Base-by-base conservation (phyloP, 1,140 invertebrate species). In the Drosophila seguyi region DNA sequence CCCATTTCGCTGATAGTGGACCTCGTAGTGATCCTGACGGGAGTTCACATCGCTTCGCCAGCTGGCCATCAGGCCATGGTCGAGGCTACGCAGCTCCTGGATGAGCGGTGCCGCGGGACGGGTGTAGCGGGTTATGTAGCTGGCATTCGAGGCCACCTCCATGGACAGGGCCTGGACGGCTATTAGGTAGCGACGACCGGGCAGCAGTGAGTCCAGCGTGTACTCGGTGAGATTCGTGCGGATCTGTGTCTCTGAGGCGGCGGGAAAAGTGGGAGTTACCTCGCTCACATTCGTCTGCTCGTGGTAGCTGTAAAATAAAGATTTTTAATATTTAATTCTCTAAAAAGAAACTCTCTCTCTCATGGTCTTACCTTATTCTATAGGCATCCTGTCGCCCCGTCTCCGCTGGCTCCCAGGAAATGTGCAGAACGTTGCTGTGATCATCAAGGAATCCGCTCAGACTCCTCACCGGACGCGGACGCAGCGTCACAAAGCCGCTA, bases 31-130 rank as follows among this genome's bases (percentile, higher is more conserved):
- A 86, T 98, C 97, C 93, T 99, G 97, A n/a, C 95, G 94, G 0
- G 97, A 98, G 83, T 97, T 97, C 0, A 98, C 97, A 93, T 98
- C 97, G 59, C 96, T 97, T 92, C 97, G 97, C 97, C 97, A 99
- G 4, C 97, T 97, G 47, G 98, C 97, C 76, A 97, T 97, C 42
- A 98, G 93, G 2, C 96, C 96, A 77, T 94, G 94, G 14, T 95
- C 94, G 53, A 97, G 95, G 1, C 96, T 95, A 79, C 95, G 95
- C 20, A 98, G 92, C 79, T 97, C 96, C 88, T 97, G 96, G 50
- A 98, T 97, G 61, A 98, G 97, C 1, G 97, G 97, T 50, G 97
- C 96, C 18, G 97, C 96, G 11, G 98, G 97, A 61, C 95, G 94
- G 10, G 97, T 98, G 4, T 96, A 95, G 75, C 96, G 96, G 78